These are phyloP conservation scores for Oryzias javanicus DNA, from an alignment of 2,113 vertebrate genomes.

Conservation along the genomic window DNA sequence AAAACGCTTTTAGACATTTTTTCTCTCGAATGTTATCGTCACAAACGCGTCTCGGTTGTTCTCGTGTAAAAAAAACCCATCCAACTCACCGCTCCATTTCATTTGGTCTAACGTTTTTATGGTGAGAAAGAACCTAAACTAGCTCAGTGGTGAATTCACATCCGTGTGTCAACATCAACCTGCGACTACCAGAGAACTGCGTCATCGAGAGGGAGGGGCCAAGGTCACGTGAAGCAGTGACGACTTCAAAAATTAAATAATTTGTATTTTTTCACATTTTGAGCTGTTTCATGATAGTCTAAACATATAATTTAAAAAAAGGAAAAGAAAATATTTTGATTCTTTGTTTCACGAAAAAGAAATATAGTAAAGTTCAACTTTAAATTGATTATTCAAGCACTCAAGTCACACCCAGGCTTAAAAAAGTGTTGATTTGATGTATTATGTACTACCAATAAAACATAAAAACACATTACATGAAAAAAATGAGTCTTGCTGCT, in stretches of 20 bases:
- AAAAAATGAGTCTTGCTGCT: too few species aligned
- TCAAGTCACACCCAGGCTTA: too few species aligned
- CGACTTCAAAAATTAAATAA: not conserved
- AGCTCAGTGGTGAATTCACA: slow-evolving; percentile 36
- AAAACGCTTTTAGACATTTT: not conserved
- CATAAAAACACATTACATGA: too few species aligned
- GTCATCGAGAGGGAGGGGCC: slow-evolving; percentile 38
- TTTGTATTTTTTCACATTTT: not conserved
- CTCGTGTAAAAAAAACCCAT: not conserved
- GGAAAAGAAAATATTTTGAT: too few species aligned
- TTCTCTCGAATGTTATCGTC: not conserved
- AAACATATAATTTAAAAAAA: too few species aligned
- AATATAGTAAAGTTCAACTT: not conserved
- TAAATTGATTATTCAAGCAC: too few species aligned
- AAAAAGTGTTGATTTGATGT: too few species aligned
- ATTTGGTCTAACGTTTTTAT: not conserved
- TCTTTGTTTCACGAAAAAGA: not conserved
- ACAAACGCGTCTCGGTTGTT: not conserved
- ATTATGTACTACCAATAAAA: too few species aligned
- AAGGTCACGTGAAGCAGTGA: slow-evolving; percentile 9
- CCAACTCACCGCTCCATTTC: slow-evolving; percentile 71
- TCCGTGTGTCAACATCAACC: slow-evolving; percentile 60
- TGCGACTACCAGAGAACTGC: slow-evolving; percentile 43
- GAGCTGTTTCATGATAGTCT: too few species aligned
- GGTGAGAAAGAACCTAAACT: slow-evolving; percentile 13